Base-by-base conservation (phyloP, 2,797 vertebrate species). In the Ispidina lecontei region DNA sequence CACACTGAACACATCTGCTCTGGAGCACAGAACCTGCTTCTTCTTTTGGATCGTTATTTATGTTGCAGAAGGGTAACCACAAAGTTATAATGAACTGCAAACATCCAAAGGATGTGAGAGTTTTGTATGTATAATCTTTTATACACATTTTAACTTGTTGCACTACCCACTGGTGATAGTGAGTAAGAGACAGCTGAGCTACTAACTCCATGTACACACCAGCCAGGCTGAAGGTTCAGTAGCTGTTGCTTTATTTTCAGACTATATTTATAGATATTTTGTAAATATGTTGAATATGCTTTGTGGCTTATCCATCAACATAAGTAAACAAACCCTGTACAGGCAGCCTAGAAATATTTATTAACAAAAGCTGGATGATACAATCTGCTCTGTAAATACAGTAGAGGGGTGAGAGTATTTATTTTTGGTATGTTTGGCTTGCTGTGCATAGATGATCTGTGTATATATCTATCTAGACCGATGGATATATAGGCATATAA, bases 111-210 rank as follows among this genome's bases (percentile, higher is more conserved):
- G 98, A 98, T 98, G 98, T 98, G 97, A 98, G 96, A 97, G 97
- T 97, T 98, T 98, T 96, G 97, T 98, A 98, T 97, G 98, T 98
- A 98, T 98, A 98, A 98, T 98, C 97, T 98, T 98, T 98, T 98
- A 98, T 98, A 98, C 98, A 97, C 97, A 89, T 97, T 98, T 98
- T 97, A 98, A 98, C 97, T 97, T 97, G 97, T 97, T 98, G 97
- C 97, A 98, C 98, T 98, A 97, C 96, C 97, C 97, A 94, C 96
- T 96, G 96, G 91, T 97, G 96, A 96, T 95, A 97, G 96, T 97
- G 97, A 97, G 94, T 91, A 91, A 95, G 95, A 96, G 72, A 96
- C 95, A 96, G 96, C 96, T 96, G 95, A 97, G 96, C 96, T 96
- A 98, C 97, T 98, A 97, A 98, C 96, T 91, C 65, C 60, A 76